Evolutionary conservation across 2,888 invertebrate genomes (phyloP), one percentile per base, ranked within the genome.

Genomic region (Andrena dorsata): DNA sequence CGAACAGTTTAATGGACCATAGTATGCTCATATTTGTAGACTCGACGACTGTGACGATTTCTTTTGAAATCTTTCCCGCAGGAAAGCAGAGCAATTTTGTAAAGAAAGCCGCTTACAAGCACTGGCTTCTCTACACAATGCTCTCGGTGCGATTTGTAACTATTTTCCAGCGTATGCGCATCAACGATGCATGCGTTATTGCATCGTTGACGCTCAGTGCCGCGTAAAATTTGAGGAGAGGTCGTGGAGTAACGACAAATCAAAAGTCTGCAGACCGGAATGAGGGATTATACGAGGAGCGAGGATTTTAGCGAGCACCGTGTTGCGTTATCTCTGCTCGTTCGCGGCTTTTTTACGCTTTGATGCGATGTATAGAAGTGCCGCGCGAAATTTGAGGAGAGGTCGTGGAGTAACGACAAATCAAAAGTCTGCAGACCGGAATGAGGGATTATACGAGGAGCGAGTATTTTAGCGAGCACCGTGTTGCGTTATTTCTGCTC

Each of bases 161-260:
- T 26, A 79, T 76, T 70, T 80, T 80, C 65, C 64, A 13, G 51
- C 28, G 41, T 8, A 41, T 49, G 76, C 53, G 49, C 23, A 20
- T 30, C n/a, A 13, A 51, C 51, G 58, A 30, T 30, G 76, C 30
- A 60, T 60, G 60, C 35, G 65, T n/a, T n/a, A n/a, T n/a, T n/a
- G n/a, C n/a, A n/a, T n/a, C n/a, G n/a, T n/a, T n/a, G n/a, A n/a
- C n/a, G n/a, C n/a, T n/a, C n/a, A n/a, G 23, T 16, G 23, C 20
- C 26, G 58, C 65, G 65, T 16, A 64, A 66, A 76, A 61, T 71
- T 71, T 47, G 47, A 53, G 66, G 70, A 60, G 51, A n/a, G 56
- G 23, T 41, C 49, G 28, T 1, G 41, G 41, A 58, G 26, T 10
- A 47, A 8, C 26, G 16, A 58, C 16, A 60, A 60, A 60, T 30